Conservation (phyloP, 2,797 vertebrate species). For the Triplophysa bombifrons region DNA sequence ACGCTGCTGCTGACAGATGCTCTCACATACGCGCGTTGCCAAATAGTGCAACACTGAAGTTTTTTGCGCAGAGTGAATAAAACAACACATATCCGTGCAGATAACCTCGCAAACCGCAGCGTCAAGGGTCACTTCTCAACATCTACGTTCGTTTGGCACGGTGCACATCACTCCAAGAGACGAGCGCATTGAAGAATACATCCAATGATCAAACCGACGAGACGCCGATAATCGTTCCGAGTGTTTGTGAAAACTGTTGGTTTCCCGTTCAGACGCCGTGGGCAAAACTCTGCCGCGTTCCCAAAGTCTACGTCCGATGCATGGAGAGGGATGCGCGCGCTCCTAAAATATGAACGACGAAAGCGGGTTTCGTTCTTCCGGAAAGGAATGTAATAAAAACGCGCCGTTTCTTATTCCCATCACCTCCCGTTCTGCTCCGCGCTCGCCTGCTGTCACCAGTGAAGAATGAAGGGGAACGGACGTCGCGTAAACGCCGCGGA, state of each 20-base stretch:
- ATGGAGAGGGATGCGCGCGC: neutral
- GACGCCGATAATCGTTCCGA: slow-evolving; percentile 3
- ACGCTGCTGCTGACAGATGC: neutral
- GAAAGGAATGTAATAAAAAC: slow-evolving; percentile 50
- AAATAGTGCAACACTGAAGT: slow-evolving; percentile 8
- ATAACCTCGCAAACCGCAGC: slow-evolving; percentile 4
- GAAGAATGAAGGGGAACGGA: slow-evolving; percentile 53
- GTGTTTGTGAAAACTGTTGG: slow-evolving; percentile 33
- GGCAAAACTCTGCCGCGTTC: slow-evolving; percentile 21
- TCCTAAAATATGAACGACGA: slow-evolving; percentile 1
- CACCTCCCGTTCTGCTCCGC: slow-evolving; percentile 41
- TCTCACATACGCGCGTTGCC: neutral
- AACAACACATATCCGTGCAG: neutral
- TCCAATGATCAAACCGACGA: slow-evolving; percentile 17
- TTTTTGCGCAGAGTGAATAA: neutral
- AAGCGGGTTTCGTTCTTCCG: slow-evolving; percentile 17
- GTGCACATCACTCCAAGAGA: slow-evolving; percentile 15
- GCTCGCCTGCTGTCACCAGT: slow-evolving; percentile 58
- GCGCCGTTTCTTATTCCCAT: slow-evolving; percentile 39
- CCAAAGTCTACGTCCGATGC: slow-evolving; percentile 36
- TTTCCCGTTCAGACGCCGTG: slow-evolving; percentile 19
- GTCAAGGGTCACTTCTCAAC: slow-evolving; percentile 6
- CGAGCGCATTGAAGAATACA: neutral
- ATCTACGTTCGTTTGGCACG: neutral
- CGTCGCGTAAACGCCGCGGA: slow-evolving; percentile 9